A percentile compares a stretch with the other conserved stretches of the same genome.
Evolutionary conservation across 1,140 invertebrate species (phyloP).

Genomic region (Chionoecetes opilio): DNA sequence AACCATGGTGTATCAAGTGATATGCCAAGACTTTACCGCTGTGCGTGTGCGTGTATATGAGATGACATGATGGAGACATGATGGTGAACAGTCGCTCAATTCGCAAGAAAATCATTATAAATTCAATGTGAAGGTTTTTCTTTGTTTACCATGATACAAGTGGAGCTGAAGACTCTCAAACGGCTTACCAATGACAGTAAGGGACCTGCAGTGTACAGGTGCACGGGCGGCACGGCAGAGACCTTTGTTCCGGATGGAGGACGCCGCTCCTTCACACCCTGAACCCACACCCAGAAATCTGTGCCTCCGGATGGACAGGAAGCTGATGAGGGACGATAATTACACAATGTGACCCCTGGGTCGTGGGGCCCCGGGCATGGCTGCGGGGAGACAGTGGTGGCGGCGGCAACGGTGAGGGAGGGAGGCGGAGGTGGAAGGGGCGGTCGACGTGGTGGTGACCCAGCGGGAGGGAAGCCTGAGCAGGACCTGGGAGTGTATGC

Average conservation of each 20-base stretch:
- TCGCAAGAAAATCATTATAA: no score
- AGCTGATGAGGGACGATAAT: conserved; percentile 12
- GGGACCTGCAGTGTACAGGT: background rate
- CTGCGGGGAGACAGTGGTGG: background rate
- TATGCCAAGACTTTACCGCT: no score
- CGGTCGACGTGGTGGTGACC: background rate
- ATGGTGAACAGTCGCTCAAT: no score
- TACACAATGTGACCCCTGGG: conserved; percentile 16
- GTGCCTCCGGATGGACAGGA: conserved; percentile 23
- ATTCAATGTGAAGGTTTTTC: no score
- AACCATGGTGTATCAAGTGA: no score
- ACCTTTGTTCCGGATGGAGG: background rate
- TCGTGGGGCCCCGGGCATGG: background rate
- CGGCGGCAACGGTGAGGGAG: no score
- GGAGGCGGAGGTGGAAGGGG: background rate
- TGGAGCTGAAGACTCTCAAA: no score
- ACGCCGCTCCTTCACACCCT: background rate
- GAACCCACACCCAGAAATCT: background rate
- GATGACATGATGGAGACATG: no score
- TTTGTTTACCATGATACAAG: no score
- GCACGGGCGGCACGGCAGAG: background rate
- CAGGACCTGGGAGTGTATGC: background rate
- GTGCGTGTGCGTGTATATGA: no score
- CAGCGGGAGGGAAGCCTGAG: background rate
- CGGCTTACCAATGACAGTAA: no score